A percentile compares a stretch with the other conserved stretches of the same genome.
phyloP scores from a whole-genome alignment of 2,113 vertebrate genomes.

The Artemisiospiza belli region DNA sequence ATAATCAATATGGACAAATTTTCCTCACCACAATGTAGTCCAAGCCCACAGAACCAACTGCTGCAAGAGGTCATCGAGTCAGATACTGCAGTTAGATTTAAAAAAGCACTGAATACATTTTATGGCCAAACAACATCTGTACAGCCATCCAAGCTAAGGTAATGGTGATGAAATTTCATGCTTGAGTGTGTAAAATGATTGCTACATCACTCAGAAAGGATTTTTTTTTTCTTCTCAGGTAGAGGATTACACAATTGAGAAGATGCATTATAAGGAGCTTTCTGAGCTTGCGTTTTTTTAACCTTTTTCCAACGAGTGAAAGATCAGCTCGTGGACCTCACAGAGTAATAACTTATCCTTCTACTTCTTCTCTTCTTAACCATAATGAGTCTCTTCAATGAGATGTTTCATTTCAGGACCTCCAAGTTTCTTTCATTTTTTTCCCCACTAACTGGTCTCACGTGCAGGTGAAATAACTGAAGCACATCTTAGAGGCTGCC shows the following conservation, averaged over 20 bases:
- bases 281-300: background rate
- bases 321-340: background rate
- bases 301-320: background rate
- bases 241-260: constrained; percentile 57
- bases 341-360: background rate
- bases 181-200: constrained; percentile 75
- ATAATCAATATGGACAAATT: constrained; percentile 6
- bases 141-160: constrained; percentile 67
- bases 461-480: constrained; percentile 25
- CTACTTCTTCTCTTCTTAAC: constrained; percentile 7
- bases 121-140: constrained; percentile 71
- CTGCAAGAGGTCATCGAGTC: constrained; percentile 47
- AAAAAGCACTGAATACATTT: constrained; percentile 62
- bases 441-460: background rate
- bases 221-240: constrained; percentile 49
- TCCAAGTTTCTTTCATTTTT: constrained; percentile 15
- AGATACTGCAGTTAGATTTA: constrained; percentile 25
- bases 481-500: constrained; percentile 29
- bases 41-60: constrained; percentile 6
- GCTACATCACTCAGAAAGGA: constrained; percentile 67
- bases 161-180: constrained; percentile 76
- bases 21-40: background rate
- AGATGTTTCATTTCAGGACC: constrained; percentile 1
- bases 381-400: constrained; percentile 24
- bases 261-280: constrained; percentile 1